Evolutionary conservation across 2,888 invertebrate genomes (phyloP), one percentile per base, ranked within the genome.

Genomic region (Leucophenga maculata): DNA sequence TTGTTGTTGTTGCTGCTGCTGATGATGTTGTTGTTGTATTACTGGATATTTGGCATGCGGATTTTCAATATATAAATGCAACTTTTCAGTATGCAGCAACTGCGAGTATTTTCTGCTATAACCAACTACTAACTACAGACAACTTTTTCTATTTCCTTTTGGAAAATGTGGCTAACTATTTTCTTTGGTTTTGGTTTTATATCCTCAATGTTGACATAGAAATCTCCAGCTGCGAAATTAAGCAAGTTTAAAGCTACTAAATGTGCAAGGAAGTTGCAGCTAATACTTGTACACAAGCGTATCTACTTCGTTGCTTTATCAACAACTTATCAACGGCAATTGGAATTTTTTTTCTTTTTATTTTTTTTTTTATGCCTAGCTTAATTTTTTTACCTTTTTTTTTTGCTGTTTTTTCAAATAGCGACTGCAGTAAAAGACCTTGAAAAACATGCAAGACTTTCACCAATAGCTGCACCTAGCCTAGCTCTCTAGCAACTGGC

Each of bases 401-500:
- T 20, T 20, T 52, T 18, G 54, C 54, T 16, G 54, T 18, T 16
- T 14, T 50, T 26, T n/a, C 16, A 52, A 2, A 52, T 52, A 68
- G 72, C 72, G 71, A 75, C 74, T 72, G 71, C 66, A 50, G 64
- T 14, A 46, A 79, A 80, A 80, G 83, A 83, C 80, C 80, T 80
- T 80, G 80, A 80, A 80, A 83, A 80, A 69, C 78, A 82, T 75
- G 75, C 77, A 65, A 32, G 83, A 80, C 80, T 80, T 80, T 80
- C 80, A 80, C 80, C 80, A 76, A 64, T 65, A 77, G 48, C 18
- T 59, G 20, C 54, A 48, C 65, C n/a, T 50, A 50, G 18, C 65
- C n/a, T 50, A 50, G 18, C 50, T 50, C 18, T 50, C 55, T 60
- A 65, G 59, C 68, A 52, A 31, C 67, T 59, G 59, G 46, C 68